phyloP scores from a whole-genome alignment of 2,113 vertebrate species.

The Centropus bengalensis region DNA sequence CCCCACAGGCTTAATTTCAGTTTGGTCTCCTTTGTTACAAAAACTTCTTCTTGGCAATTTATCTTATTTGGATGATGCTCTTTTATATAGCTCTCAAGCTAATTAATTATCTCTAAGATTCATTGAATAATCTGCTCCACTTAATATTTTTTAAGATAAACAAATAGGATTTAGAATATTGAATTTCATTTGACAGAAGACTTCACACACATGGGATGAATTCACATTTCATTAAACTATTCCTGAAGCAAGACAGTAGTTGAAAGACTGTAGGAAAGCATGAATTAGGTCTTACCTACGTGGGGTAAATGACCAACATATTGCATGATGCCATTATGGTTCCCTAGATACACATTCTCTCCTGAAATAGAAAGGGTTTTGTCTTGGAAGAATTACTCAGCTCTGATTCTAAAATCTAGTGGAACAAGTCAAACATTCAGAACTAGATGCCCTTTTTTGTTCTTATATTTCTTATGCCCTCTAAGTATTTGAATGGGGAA shows the following conservation, averaged over 20 bases:
- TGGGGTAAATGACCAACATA: background rate
- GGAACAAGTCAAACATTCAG: background rate
- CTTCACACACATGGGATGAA: background rate
- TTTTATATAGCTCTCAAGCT: background rate
- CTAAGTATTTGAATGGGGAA: background rate
- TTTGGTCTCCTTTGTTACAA: background rate
- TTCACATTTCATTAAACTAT: background rate
- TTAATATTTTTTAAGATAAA: background rate
- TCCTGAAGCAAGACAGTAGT: background rate
- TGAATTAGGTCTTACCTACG: background rate
- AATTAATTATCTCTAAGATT: background rate
- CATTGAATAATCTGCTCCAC: background rate
- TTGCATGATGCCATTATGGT: background rate
- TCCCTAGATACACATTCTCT: background rate
- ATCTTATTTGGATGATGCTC: background rate
- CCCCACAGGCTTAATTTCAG: background rate
- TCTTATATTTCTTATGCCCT: background rate
- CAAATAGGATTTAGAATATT: background rate
- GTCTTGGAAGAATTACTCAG: background rate
- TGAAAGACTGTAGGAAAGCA: background rate
- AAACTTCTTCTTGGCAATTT: background rate
- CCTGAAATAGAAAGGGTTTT: conserved; percentile 26
- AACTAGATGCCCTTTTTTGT: background rate
- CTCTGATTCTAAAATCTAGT: background rate
- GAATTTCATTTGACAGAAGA: conserved; percentile 9